Percentiles rank a stretch among this genome's conserved stretches.
Conservation (phyloP, 2,797 vertebrate genomes). For the Poeciliopsis infans region DNA sequence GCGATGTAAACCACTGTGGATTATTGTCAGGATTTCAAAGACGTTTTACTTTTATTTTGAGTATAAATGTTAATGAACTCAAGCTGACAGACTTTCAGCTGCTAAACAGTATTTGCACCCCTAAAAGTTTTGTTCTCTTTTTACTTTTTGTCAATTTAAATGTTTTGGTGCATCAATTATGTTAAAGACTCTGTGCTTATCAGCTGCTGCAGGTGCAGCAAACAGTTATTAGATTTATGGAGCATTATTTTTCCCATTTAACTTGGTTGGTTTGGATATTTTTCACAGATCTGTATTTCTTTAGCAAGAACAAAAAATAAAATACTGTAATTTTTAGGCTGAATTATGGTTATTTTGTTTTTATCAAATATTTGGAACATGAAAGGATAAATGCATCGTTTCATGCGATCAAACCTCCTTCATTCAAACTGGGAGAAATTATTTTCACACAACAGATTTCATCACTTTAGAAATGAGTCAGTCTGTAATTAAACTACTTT, state of each 20-base stretch:
- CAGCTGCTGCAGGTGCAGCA: too few species aligned
- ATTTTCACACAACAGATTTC: not conserved
- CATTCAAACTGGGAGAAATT: not conserved
- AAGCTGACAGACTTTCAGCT: too few species aligned
- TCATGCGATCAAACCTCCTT: not conserved
- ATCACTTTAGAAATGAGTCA: not conserved
- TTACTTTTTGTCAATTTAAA: too few species aligned
- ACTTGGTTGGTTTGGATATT: too few species aligned
- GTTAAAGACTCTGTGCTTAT: too few species aligned
- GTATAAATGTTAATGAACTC: not conserved
- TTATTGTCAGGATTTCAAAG: not conserved
- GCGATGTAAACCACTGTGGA: not conserved
- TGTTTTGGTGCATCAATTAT: too few species aligned
- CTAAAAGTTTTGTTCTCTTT: too few species aligned
- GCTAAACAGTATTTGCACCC: too few species aligned
- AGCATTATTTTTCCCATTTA: too few species aligned
- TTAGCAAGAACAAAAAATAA: too few species aligned
- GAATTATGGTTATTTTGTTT: not conserved
- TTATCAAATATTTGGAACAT: not conserved
- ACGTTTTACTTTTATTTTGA: not conserved
- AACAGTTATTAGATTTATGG: too few species aligned
- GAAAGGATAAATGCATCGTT: not conserved
- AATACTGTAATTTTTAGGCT: not conserved
- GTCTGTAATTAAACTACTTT: not conserved
- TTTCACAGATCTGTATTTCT: too few species aligned